These are phyloP conservation scores for Armadillidium nasatum DNA, from an alignment of 1,140 invertebrate genomes.

Conservation along the genomic window DNA sequence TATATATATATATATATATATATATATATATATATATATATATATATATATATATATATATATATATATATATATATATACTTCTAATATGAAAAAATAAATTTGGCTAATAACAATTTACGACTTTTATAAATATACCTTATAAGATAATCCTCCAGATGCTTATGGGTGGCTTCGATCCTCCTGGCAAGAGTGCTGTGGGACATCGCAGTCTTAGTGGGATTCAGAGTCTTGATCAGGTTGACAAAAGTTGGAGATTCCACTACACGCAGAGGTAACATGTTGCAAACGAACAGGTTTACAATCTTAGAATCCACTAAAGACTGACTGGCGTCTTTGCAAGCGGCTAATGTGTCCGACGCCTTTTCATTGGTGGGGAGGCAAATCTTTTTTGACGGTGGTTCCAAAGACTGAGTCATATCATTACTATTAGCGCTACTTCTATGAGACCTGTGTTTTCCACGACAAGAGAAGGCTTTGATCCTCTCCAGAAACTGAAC, in stretches of 20 bases:
- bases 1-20: no score
- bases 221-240: not conserved
- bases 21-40: no score
- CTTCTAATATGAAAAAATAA: no score
- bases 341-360: conserved; percentile 1
- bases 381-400: not conserved
- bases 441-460: conserved; percentile 10
- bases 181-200: not conserved
- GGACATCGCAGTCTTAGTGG: not conserved
- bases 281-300: conserved; percentile 29
- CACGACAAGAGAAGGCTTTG: conserved; percentile 16
- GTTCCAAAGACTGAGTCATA: no score
- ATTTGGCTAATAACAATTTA: no score
- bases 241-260: conserved; percentile 12
- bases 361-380: conserved; percentile 14
- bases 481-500: conserved; percentile 21
- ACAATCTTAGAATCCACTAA: conserved; percentile 17
- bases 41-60: no score
- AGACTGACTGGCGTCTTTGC: conserved; percentile 19
- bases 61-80: no score
- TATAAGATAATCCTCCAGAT: not conserved
- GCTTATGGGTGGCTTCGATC: not conserved
- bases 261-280: conserved; percentile 28
- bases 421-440: not conserved
- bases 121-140: no score